Conservation (phyloP, 2,888 invertebrate genomes). For the Scaptomyza tumidula region DNA sequence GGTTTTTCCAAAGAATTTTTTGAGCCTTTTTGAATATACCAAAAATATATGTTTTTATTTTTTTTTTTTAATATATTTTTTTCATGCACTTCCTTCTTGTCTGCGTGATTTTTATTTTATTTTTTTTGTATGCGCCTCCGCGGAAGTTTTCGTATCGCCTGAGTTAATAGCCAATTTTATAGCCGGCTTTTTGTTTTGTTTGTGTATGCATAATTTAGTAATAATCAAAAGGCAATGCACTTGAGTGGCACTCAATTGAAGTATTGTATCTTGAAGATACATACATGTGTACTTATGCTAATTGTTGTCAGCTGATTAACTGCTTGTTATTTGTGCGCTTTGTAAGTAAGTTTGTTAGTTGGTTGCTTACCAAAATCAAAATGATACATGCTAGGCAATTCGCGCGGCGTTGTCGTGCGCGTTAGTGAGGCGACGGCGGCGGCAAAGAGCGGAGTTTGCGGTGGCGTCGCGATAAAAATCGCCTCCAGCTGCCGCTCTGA, state of each 20-base stretch:
- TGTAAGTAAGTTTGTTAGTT: background rate
- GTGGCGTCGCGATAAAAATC: slow-evolving; percentile 67
- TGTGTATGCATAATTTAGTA: slow-evolving; percentile 25
- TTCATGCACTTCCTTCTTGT: slow-evolving; percentile 40
- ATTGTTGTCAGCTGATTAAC: slow-evolving; percentile 23
- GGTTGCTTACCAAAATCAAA: slow-evolving; percentile 72
- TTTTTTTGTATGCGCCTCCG: slow-evolving; percentile 53
- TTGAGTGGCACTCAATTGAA: slow-evolving; percentile 35
- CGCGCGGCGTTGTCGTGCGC: slow-evolving; percentile 77
- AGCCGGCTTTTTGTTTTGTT: slow-evolving; percentile 19
- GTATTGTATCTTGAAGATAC: slow-evolving; percentile 21
- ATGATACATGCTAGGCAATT: slow-evolving; percentile 79
- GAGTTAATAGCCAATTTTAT: slow-evolving; percentile 15
- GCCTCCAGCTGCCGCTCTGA: slow-evolving; percentile 64
- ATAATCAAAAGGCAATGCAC: slow-evolving; percentile 41
- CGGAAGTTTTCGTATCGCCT: slow-evolving; percentile 52
- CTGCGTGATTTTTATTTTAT: slow-evolving; percentile 15
- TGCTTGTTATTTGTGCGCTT: slow-evolving; percentile 11
- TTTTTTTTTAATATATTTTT: slow-evolving; percentile 4
- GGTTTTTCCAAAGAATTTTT: slow-evolving; percentile 4
- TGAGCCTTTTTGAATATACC: slow-evolving; percentile 6
- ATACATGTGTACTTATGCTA: slow-evolving; percentile 28
- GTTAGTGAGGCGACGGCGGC: slow-evolving; percentile 49
- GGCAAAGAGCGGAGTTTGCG: slow-evolving; percentile 50
- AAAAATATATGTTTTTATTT: slow-evolving; percentile 11